Base-by-base conservation (phyloP, 2,888 invertebrate genomes). In the Synergus gifuensis region DNA sequence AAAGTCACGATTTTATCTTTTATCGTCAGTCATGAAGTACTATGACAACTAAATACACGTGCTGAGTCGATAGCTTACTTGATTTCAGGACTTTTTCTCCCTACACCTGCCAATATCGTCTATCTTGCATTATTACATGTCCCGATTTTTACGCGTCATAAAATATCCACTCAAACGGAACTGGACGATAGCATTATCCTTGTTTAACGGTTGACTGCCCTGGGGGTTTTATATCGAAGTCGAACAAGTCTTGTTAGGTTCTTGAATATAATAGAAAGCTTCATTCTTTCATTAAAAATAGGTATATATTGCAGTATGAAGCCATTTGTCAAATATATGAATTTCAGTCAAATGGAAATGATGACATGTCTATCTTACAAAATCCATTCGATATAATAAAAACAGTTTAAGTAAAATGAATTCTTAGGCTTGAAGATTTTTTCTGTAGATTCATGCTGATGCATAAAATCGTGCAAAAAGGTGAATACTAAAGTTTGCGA, bases 401-500 rank as follows among this genome's bases (percentile, higher is more conserved):
- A 28, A 28, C n/a, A 22, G 4, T 36, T 2, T 2, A n/a, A 54
- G 54, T n/a, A n/a, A 54, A n/a, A 54, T n/a, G n/a, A 54, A 54
- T 54, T 54, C 7, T n/a, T n/a, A 3, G n/a, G n/a, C 8, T 54
- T 8, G 9, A 54, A n/a, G n/a, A 8, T 2, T 54, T 54, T 54
- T 54, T n/a, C 54, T 54, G 54, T 8, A n/a, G 8, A 54, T n/a
- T 54, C n/a, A n/a, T 7, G 54, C n/a, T 54, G n/a, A 54, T 54
- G 22, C 12, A 18, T 60, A 60, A 60, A 60, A 22, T 22, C 22
- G 1, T 22, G n/a, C 60, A 60, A 12, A 18, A 60, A 18, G 60
- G 60, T 60, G 60, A 60, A 54, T 54, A 54, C n/a, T 54, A 54
- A 60, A 60, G 60, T 18, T 60, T 60, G 60, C 11, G 60, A 22